phyloP scores from a whole-genome alignment of 2,797 vertebrate species.

The Meriones psammophilus region DNA sequence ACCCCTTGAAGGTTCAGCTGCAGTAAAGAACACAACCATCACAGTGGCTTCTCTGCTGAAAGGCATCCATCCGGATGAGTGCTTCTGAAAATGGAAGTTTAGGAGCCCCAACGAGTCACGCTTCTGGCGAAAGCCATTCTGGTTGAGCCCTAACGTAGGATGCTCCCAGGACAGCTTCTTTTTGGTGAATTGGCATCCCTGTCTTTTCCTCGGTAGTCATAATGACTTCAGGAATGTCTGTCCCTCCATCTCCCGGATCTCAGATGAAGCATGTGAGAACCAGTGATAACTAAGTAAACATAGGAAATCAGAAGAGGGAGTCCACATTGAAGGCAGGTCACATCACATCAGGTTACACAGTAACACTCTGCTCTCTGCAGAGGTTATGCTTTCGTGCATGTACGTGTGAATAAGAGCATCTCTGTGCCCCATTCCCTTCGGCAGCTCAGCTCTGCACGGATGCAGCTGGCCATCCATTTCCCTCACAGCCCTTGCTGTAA shows the following conservation, averaged over 20 bases:
- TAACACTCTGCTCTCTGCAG: neutral
- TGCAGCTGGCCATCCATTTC: neutral
- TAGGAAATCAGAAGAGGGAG: neutral
- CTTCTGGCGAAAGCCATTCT: neutral
- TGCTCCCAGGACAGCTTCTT: neutral
- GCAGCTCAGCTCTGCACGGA: neutral
- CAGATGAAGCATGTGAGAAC: neutral
- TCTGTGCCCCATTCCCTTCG: conserved; percentile 57
- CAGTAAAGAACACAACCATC: neutral
- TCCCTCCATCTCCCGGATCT: neutral
- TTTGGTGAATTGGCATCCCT: neutral
- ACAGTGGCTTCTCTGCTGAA: neutral
- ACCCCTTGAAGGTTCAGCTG: neutral
- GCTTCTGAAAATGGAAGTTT: neutral
- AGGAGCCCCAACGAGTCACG: neutral
- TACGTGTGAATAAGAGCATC: conserved; percentile 64
- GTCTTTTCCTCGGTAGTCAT: neutral
- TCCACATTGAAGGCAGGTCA: neutral
- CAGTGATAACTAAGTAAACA: neutral
- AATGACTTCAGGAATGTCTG: neutral
- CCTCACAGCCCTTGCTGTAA: conserved; percentile 69
- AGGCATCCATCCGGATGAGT: neutral
- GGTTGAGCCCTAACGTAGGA: neutral
- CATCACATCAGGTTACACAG: conserved; percentile 14
- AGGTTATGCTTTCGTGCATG: conserved; percentile 46